phyloP scores from a whole-genome alignment of 2,113 vertebrate species.

The Chaetops frenatus region DNA sequence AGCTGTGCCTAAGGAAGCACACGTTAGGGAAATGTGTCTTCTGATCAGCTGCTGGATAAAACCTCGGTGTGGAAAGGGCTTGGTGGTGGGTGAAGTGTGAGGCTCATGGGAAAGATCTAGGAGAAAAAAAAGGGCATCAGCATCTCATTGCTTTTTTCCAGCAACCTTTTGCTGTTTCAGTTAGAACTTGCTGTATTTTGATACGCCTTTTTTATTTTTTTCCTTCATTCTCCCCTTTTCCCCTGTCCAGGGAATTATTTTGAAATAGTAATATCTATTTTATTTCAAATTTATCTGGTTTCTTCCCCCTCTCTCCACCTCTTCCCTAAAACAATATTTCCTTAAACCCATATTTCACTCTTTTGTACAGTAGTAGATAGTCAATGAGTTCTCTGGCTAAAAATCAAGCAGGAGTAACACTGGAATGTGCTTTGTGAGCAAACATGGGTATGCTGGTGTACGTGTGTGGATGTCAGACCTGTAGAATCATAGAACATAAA shows the following conservation, averaged over 20 bases:
- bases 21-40: slow-evolving; percentile 4
- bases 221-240: background rate
- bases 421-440: background rate
- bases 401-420: background rate
- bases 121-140: background rate
- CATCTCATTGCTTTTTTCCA: background rate
- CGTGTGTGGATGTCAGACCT: background rate
- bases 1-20: background rate
- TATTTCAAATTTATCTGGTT: background rate
- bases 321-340: background rate
- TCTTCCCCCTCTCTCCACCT: background rate
- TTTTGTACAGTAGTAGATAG: background rate
- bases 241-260: background rate
- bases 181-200: background rate
- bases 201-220: fast-evolving
- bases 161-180: background rate
- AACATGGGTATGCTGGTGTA: fast-evolving
- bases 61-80: background rate
- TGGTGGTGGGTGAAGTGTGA: background rate
- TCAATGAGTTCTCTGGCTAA: background rate
- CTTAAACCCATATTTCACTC: background rate
- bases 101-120: background rate
- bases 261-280: background rate
- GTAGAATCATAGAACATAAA: background rate
- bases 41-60: background rate